A percentile compares a stretch with the other conserved stretches of the same genome.
These are phyloP conservation scores for Chrysomallon squamiferum DNA, from an alignment of 1,140 invertebrate genomes.

Conservation along the genomic window DNA sequence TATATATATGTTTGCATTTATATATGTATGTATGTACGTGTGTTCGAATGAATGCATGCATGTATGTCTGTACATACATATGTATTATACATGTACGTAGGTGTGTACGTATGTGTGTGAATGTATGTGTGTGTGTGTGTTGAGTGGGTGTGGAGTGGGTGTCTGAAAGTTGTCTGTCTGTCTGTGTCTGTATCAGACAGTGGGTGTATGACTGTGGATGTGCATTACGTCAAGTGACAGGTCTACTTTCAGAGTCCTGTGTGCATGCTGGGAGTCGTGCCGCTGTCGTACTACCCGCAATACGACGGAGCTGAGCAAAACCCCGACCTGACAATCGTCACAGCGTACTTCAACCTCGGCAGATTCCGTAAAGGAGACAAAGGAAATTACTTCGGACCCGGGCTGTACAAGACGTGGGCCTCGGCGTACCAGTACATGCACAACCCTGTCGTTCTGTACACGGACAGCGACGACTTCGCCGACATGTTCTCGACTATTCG, in stretches of 20 bases:
- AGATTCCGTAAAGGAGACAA: background rate
- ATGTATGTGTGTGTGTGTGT: too few relatives aligned
- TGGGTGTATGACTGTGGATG: too few relatives aligned
- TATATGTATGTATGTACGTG: too few relatives aligned
- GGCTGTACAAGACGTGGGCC: slow-evolving; percentile 30
- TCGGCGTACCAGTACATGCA: slow-evolving; percentile 21
- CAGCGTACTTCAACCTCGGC: slow-evolving; percentile 1
- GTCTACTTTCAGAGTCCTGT: background rate
- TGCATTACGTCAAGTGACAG: too few relatives aligned
- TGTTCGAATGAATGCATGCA: too few relatives aligned
- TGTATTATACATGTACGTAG: too few relatives aligned
- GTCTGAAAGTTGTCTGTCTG: too few relatives aligned
- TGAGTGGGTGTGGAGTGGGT: too few relatives aligned
- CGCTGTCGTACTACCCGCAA: background rate
- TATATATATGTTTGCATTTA: too few relatives aligned
- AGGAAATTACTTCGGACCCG: background rate
- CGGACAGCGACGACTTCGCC: slow-evolving; percentile 27
- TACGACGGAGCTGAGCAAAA: background rate
- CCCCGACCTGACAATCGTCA: background rate
- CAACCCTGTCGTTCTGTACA: slow-evolving; percentile 38
- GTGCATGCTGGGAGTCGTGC: background rate
- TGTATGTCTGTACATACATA: too few relatives aligned
- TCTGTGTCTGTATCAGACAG: too few relatives aligned
- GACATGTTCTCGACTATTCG: slow-evolving; percentile 20
- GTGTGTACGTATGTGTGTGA: too few relatives aligned